These are phyloP conservation scores for Galaxias olidus DNA, from an alignment of 2,797 vertebrate genomes.

Conservation along the genomic window DNA sequence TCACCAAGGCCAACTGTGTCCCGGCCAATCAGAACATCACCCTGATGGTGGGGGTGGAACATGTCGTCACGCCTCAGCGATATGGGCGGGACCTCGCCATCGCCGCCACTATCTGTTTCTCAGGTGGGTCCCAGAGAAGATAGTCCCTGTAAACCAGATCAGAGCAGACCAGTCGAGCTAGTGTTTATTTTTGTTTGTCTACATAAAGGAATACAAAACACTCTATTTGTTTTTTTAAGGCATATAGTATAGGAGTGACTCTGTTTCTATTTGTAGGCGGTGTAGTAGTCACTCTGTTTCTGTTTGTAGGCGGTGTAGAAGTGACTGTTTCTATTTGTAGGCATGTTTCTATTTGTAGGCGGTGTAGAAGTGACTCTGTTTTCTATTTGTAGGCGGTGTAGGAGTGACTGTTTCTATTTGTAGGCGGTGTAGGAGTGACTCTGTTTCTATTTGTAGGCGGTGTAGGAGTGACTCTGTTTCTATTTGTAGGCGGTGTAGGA, in stretches of 20 bases:
- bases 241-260: neutral
- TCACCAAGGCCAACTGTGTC: constrained; percentile 77
- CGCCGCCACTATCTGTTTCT: constrained; percentile 77
- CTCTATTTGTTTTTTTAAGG: neutral
- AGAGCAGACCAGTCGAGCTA: neutral
- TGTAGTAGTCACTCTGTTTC: neutral
- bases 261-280: neutral
- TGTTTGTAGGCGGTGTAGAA: too few species aligned
- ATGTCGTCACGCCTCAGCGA: constrained; percentile 49
- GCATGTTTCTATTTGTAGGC: neutral
- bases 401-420: constrained; percentile 2
- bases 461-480: neutral
- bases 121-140: constrained; percentile 68
- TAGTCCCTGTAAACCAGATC: neutral
- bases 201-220: neutral
- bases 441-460: too few species aligned
- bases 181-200: neutral
- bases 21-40: constrained; percentile 73
- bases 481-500: neutral
- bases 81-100: constrained; percentile 76
- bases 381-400: neutral
- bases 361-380: neutral
- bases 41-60: constrained; percentile 53
- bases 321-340: neutral
- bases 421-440: constrained; percentile 73